These are phyloP conservation scores for Yponomeuta malinellus DNA, from an alignment of 2,888 invertebrate genomes.

Conservation along the genomic window DNA sequence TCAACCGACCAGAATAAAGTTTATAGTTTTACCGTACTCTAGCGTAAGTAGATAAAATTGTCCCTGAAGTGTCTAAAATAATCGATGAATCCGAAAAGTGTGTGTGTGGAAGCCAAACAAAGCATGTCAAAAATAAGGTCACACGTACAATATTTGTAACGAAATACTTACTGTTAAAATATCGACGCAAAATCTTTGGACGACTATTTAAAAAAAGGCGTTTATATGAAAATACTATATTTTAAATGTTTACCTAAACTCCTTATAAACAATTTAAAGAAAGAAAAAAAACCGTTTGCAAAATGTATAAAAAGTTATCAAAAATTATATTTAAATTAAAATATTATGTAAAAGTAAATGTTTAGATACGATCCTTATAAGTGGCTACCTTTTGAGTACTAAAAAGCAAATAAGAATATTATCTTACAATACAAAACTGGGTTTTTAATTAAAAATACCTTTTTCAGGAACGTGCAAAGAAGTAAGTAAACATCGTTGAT, in stretches of 20 bases:
- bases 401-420: not conserved
- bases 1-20: too few relatives aligned
- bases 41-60: not conserved
- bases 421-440: not conserved
- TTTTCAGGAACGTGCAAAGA: not conserved
- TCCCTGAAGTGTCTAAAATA: not conserved
- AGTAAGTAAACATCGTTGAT: too few relatives aligned
- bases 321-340: not conserved
- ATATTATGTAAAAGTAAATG: constrained; percentile 42
- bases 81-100: not conserved
- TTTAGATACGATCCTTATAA: constrained; percentile 37
- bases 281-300: not conserved
- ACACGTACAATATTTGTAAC: not conserved
- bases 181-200: not conserved
- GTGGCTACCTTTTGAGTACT: not conserved
- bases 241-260: constrained; percentile 5
- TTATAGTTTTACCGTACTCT: not conserved
- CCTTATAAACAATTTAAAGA: not conserved
- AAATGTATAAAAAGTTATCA: not conserved
- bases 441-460: not conserved
- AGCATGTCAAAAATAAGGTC: constrained; percentile 5
- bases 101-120: not conserved
- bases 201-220: not conserved
- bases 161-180: not conserved
- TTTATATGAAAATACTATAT: not conserved